These are phyloP conservation scores for Margaritifera margaritifera DNA, from an alignment of 2,888 invertebrate species.

Conservation along the genomic window DNA sequence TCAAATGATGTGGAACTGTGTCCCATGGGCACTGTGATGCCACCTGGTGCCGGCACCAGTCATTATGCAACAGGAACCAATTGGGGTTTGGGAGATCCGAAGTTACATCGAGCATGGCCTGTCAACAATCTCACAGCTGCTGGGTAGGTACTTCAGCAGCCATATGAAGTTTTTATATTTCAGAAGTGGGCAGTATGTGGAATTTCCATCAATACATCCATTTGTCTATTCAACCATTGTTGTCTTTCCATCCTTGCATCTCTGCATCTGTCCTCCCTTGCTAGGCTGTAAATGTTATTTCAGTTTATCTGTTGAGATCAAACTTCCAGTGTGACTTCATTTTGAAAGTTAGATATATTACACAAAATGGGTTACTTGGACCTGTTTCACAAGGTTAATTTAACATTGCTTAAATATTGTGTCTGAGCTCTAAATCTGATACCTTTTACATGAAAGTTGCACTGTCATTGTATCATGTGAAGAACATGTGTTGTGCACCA, in stretches of 20 bases:
- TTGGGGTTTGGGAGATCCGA: constrained; percentile 38
- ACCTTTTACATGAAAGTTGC: too few relatives aligned
- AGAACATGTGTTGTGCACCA: too few relatives aligned
- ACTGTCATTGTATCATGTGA: too few relatives aligned
- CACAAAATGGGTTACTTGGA: not conserved
- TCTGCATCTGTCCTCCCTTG: too few relatives aligned
- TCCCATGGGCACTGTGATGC: constrained; percentile 29
- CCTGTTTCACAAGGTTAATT: not conserved
- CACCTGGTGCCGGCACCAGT: constrained; percentile 30
- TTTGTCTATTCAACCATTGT: too few relatives aligned
- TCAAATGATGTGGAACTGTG: constrained; percentile 17
- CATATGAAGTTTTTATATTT: not conserved
- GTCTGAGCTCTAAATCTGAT: too few relatives aligned
- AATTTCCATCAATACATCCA: too few relatives aligned
- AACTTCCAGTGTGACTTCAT: too few relatives aligned
- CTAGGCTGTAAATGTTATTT: too few relatives aligned
- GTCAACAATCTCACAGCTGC: constrained; percentile 38
- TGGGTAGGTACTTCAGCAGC: constrained; percentile 24
- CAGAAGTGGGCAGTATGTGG: too few relatives aligned
- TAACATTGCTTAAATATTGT: not conserved
- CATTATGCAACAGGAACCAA: constrained; percentile 28
- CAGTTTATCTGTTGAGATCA: too few relatives aligned
- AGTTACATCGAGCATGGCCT: constrained; percentile 44
- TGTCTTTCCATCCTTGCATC: too few relatives aligned
- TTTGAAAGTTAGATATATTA: not conserved